A percentile compares a stretch with the other conserved stretches of the same genome.
phyloP scores from a whole-genome alignment of 2,797 vertebrate genomes.

The Thaleichthys pacificus region DNA sequence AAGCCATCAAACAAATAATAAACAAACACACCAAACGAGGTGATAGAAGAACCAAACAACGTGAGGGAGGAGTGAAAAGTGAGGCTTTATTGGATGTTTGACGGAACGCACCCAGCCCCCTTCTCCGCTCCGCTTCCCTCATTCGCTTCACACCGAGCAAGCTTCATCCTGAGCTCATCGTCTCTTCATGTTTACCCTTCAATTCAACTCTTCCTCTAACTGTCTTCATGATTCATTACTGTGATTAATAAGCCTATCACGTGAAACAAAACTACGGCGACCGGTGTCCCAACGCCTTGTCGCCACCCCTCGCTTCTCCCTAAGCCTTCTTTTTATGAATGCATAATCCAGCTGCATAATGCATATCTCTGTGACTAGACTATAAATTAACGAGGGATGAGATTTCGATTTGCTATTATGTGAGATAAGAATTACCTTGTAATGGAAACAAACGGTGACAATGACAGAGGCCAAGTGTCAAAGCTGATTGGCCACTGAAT shows the following conservation, averaged over 20 bases:
- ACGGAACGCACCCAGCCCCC: conserved; percentile 14
- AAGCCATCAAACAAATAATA: conserved; percentile 62
- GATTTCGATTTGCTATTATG: conserved; percentile 56
- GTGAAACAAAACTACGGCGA: conserved; percentile 65
- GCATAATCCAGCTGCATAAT: background rate
- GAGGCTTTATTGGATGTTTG: conserved; percentile 18
- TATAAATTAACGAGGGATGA: background rate
- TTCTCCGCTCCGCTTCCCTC: background rate
- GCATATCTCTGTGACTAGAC: background rate
- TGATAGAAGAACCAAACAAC: conserved; percentile 41
- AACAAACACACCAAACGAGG: conserved; percentile 40
- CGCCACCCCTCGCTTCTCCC: conserved; percentile 9
- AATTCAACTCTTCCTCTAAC: conserved; percentile 57
- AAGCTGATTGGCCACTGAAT: conserved; percentile 54
- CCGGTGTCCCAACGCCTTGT: conserved; percentile 31
- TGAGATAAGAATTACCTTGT: conserved; percentile 62
- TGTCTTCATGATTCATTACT: conserved; percentile 69
- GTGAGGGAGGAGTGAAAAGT: conserved; percentile 38
- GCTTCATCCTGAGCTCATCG: conserved; percentile 45
- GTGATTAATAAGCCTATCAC: conserved; percentile 74
- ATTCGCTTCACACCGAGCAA: background rate
- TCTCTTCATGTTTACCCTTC: conserved; percentile 62
- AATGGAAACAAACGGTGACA: conserved; percentile 68
- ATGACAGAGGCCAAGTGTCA: conserved; percentile 50
- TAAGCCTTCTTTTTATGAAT: background rate